These are phyloP conservation scores for Bothrops jararaca DNA, from an alignment of 2,113 vertebrate genomes.

Conservation along the genomic window DNA sequence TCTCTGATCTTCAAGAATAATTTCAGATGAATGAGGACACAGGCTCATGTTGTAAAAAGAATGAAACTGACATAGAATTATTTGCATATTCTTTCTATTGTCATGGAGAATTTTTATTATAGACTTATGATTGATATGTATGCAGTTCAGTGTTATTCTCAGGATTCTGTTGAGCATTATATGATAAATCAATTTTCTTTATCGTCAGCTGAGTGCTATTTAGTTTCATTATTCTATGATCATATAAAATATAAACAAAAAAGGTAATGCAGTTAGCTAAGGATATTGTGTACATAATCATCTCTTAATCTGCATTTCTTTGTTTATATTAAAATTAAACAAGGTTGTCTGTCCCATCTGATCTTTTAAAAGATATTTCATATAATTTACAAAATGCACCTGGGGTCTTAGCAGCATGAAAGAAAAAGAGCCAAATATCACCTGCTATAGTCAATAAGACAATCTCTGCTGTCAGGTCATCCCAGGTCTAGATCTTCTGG, in stretches of 20 bases:
- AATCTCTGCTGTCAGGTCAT: slow-evolving; percentile 10
- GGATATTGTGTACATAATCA: background rate
- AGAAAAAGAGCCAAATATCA: background rate
- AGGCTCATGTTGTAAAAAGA: background rate
- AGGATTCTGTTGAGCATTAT: background rate
- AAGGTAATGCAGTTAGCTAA: background rate
- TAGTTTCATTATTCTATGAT: background rate
- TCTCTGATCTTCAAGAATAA: background rate
- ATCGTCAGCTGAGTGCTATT: background rate
- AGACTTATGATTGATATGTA: background rate
- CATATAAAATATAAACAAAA: background rate
- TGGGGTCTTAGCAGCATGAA: background rate
- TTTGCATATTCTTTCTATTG: background rate
- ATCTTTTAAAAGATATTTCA: background rate
- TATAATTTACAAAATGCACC: background rate
- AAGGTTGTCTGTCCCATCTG: background rate
- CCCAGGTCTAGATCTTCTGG: background rate
- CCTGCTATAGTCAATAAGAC: background rate
- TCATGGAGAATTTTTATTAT: background rate
- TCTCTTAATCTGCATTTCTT: background rate
- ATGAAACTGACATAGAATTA: background rate
- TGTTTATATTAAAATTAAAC: background rate
- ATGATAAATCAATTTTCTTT: background rate
- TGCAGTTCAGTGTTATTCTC: background rate
- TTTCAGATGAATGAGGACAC: background rate